Evolutionary conservation across 2,797 vertebrate genomes (phyloP).

Genomic region (Phoebastria nigripes): DNA sequence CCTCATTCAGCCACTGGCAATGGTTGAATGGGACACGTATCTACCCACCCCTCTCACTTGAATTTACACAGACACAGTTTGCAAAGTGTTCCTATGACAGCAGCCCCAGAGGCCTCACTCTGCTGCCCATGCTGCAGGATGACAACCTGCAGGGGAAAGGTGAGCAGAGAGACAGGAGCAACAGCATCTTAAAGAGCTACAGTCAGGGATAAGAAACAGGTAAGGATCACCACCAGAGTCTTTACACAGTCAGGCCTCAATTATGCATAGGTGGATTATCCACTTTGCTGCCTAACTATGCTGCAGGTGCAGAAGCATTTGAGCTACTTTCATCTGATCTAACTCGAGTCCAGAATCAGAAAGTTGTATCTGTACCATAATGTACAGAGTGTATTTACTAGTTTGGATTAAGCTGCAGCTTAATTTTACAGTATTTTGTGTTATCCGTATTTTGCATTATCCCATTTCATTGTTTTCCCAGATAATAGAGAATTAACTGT

Average conservation of each 20-base stretch:
- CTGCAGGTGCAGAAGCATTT: not conserved
- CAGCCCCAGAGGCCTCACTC: not conserved
- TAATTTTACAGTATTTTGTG: not conserved
- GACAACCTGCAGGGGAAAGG: not conserved
- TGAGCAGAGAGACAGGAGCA: not conserved
- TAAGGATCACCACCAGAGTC: not conserved
- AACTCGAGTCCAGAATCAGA: not conserved
- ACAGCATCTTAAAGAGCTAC: not conserved
- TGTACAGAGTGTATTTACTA: not conserved
- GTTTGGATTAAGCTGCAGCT: not conserved
- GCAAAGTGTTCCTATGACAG: not conserved
- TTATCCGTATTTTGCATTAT: constrained; percentile 34
- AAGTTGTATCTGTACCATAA: not conserved
- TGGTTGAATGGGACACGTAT: rapidly evolving
- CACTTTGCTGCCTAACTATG: not conserved
- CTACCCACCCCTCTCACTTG: not conserved
- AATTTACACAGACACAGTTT: not conserved
- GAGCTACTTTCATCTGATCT: not conserved
- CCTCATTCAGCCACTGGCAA: not conserved
- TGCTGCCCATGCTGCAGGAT: not conserved
- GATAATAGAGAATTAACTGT: constrained; percentile 63
- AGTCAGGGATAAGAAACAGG: not conserved
- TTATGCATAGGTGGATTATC: not conserved
- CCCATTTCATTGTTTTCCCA: constrained; percentile 57
- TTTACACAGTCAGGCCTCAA: not conserved